Evolutionary conservation across 2,113 vertebrate genomes (phyloP).

Genomic region (Gobio gobio): DNA sequence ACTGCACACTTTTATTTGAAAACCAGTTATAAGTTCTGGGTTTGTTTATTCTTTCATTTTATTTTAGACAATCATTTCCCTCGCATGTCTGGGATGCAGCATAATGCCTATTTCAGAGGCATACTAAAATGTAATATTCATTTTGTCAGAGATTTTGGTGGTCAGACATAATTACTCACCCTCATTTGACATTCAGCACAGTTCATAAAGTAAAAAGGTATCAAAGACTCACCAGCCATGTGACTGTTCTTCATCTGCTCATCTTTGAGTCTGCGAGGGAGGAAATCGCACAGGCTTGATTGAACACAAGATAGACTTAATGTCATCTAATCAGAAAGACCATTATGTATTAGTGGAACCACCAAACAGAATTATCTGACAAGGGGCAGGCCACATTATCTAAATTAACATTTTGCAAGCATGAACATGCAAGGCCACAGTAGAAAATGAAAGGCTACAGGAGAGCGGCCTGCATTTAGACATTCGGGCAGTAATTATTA

Average conservation of each 20-base stretch:
- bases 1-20: neutral
- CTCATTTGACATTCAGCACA: conserved; percentile 59
- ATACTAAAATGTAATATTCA: neutral
- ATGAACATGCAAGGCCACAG: conserved; percentile 91
- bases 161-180: conserved; percentile 53
- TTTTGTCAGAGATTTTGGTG: conserved; percentile 34
- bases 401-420: conserved; percentile 99
- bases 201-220: conserved; percentile 56
- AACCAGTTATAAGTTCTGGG: neutral
- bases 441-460: conserved; percentile 84
- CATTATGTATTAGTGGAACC: conserved; percentile 98
- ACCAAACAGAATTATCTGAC: conserved; percentile 94
- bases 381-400: conserved; percentile 95
- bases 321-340: conserved; percentile 97
- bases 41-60: neutral
- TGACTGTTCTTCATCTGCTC: conserved; percentile 67
- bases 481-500: conserved; percentile 99
- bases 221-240: conserved; percentile 62
- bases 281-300: conserved; percentile 86
- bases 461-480: conserved; percentile 93
- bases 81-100: neutral
- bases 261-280: conserved; percentile 73
- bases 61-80: neutral
- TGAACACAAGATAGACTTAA: conserved; percentile 94
- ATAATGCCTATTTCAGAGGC: neutral